Conservation (phyloP, 2,888 invertebrate species). For the Odontocolon sp. region DNA sequence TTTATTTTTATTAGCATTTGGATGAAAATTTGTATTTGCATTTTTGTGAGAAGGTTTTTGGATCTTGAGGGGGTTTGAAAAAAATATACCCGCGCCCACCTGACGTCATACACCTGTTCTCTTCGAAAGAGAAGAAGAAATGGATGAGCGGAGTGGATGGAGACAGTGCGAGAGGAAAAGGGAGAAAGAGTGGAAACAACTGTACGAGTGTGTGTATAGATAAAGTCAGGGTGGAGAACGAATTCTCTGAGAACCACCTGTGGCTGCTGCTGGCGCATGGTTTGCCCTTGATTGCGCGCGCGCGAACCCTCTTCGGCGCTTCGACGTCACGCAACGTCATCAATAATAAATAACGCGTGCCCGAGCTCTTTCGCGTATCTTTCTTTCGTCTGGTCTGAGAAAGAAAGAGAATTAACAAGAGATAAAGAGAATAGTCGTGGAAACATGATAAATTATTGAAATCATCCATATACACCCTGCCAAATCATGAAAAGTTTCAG, state of each 20-base stretch:
- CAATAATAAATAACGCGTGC: conserved; percentile 70
- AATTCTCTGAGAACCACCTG: conserved; percentile 72
- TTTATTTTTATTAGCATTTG: too few relatives aligned
- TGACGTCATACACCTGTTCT: conserved; percentile 80
- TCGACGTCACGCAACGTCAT: conserved; percentile 70
- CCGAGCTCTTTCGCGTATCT: conserved; percentile 14
- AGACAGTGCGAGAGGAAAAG: background rate
- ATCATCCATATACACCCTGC: too few relatives aligned
- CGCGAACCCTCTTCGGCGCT: conserved; percentile 28
- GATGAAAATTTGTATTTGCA: too few relatives aligned
- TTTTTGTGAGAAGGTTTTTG: too few relatives aligned
- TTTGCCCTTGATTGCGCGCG: conserved; percentile 55
- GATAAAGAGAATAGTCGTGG: background rate
- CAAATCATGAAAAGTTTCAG: too few relatives aligned
- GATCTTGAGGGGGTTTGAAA: too few relatives aligned
- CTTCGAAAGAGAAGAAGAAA: conserved; percentile 65
- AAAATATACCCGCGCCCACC: conserved; percentile 70
- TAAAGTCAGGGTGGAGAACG: conserved; percentile 48
- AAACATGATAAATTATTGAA: too few relatives aligned
- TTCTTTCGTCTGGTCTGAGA: conserved; percentile 7
- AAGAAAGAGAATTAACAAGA: background rate
- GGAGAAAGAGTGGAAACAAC: background rate
- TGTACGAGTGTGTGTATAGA: conserved; percentile 7
- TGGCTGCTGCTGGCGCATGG: conserved; percentile 66
- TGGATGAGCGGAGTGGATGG: background rate